Base-by-base conservation (phyloP, 1,140 invertebrate genomes). In the Rhagoletis pomonella region DNA sequence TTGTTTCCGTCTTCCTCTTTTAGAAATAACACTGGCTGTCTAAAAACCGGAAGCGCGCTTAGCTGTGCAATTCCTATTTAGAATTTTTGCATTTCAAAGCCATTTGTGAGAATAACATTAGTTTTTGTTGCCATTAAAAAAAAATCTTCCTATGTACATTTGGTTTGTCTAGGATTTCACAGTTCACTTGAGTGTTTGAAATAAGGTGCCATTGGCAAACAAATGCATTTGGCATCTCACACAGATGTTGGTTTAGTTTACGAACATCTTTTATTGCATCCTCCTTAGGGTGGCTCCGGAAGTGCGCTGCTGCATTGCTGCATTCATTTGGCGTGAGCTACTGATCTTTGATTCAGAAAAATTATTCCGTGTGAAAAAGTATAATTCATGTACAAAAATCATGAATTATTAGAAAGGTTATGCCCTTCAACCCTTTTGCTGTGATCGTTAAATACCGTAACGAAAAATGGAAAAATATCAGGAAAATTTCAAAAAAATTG, bases 111-210 rank as follows among this genome's bases (percentile, higher is more conserved):
- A 73, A 73, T 67, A 73, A 14, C 44, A 42, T 67, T 67, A 6
- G 4, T 39, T 42, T 67, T n/a, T 19, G 19, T 42, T 67, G 29
- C 1, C 10, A 3, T 39, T 39, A 10, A 47, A 73, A 42, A 47
- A 4, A 10, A 2, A 73, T 4, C 14, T 73, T 47, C 0, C 7
- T 67, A 2, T n/a, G 12, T 6, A 39, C 67, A 73, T 73, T 73
- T 73, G 67, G 67, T 47, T 73, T 73, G 44, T 73, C 67, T 73
- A 73, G 67, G 39, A 73, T 73, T 73, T 73, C 67, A 73, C 44
- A 73, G 67, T 73, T 73, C 67, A 73, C 67, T 73, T 73, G 67
- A 17, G 42, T 4, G 17, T n/a, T 2, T 44, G 67, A 42, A 0
- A 17, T 17, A 47, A 73, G 67, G 42, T 73, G 67, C 67, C 17